Evolutionary conservation across 2,113 vertebrate species (phyloP).

Genomic region (Tilapia sparmanii): DNA sequence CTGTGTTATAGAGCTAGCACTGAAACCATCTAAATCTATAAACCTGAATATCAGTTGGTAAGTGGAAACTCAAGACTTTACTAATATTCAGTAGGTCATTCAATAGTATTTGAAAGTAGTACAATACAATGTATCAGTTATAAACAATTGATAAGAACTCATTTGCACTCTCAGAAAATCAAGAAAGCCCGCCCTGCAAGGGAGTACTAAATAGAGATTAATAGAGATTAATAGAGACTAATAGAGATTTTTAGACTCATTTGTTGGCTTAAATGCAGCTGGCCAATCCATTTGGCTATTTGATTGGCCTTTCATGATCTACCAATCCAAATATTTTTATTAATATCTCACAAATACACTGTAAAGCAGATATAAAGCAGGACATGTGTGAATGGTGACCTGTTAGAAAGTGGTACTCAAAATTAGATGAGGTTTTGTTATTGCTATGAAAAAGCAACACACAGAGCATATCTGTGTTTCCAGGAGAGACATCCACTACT

Average conservation of each 20-base stretch:
- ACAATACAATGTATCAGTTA: neutral
- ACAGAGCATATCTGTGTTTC: neutral
- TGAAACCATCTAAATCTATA: neutral
- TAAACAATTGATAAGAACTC: neutral
- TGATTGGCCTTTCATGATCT: neutral
- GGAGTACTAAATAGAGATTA: no score
- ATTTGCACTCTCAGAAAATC: neutral
- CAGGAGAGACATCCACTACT: conserved; percentile 85
- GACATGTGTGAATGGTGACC: neutral
- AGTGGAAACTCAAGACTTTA: neutral
- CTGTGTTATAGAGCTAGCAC: neutral
- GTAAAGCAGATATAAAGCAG: neutral
- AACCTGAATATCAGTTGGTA: neutral
- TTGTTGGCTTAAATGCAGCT: neutral
- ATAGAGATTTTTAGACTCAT: neutral
- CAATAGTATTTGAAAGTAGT: neutral
- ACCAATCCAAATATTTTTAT: neutral
- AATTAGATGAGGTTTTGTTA: neutral
- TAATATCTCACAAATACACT: neutral
- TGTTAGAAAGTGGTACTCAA: neutral
- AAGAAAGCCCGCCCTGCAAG: neutral
- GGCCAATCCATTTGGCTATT: neutral
- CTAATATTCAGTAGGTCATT: neutral
- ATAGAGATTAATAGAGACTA: no score
- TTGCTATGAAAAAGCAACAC: neutral